Evolutionary conservation across 2,888 invertebrate genomes (phyloP), one percentile per base, ranked within the genome.

Genomic region (Lepas anatifera): DNA sequence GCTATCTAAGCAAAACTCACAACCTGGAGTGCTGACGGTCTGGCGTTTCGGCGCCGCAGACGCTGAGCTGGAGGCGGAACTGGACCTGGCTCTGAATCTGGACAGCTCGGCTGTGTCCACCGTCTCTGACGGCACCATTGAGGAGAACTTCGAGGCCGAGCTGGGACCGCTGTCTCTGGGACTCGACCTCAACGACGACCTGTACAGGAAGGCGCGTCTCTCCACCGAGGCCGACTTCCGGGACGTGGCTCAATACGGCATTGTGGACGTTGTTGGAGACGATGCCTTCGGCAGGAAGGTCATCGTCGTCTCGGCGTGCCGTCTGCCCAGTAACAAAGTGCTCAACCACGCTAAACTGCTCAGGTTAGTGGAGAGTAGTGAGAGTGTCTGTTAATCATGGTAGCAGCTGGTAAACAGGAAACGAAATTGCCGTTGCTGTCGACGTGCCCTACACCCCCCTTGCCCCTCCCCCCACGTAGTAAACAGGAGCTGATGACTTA

Each of bases 221-320:
- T 58, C 68, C 48, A 70, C 67, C 35, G 70, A 63, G 64, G 69
- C 70, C 7, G 71, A 70, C n/a, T 87, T 85, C 78, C 81, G 83
- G 70, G 89, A 89, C 77, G 87, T 92, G 73, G 85, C 89, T 43
- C 84, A 85, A 75, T 85, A 88, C 77, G 88, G 89, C 29, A 90
- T 92, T 75, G 87, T 92, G 27, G 90, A 92, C 81, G 88, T 91
- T n/a, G 88, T 89, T 71, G 90, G 89, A 25, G 90, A 89, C 80
- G 90, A 90, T 79, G 84, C 85, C 64, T 86, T 89, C 76, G 97
- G 97, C 29, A 86, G 97, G 74, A 93, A 97, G 79, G 90, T 99
- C 76, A 95, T 99, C 77, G 92, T 96, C 63, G 90, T 99, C 70
- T 97, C 95, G 73, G 97, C 99, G 11, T 97, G 95, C 81, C 86